Percentiles rank a stretch among this genome's conserved stretches.
Evolutionary conservation across 2,113 vertebrate species (phyloP).

Genomic region (Phaethornis superciliosus): DNA sequence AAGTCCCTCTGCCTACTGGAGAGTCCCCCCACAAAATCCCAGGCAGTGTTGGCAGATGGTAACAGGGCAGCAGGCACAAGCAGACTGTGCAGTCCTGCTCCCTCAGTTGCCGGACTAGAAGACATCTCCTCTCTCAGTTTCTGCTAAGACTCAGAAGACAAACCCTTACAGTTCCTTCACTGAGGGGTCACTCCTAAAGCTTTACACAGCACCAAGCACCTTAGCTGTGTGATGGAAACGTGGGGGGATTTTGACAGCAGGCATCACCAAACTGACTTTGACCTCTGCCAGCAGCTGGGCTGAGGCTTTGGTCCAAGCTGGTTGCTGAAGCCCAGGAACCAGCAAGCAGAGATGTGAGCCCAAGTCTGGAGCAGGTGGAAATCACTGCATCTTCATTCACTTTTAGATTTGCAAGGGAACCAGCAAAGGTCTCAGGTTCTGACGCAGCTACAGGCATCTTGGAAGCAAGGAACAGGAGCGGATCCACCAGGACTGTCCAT

Average conservation of each 20-base stretch:
- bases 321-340: neutral
- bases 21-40: neutral
- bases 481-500: fast-evolving
- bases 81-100: neutral
- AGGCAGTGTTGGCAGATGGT: neutral
- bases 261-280: neutral
- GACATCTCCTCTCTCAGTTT: neutral
- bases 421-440: fast-evolving
- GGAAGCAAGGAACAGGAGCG: neutral
- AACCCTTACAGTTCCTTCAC: neutral
- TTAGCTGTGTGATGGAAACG: fast-evolving
- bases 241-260: neutral
- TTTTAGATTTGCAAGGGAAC: neutral
- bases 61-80: neutral
- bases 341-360: neutral
- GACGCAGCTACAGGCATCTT: neutral
- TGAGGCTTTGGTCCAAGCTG: neutral
- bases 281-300: neutral
- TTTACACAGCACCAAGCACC: neutral
- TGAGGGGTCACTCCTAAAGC: neutral
- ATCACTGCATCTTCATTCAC: neutral
- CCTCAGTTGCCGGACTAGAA: fast-evolving
- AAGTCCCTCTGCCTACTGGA: neutral
- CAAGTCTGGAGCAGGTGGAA: neutral
- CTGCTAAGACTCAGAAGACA: neutral